Evolutionary conservation across 2,797 vertebrate species (phyloP), one percentile per base, ranked within the genome.

Genomic region (Siniperca undulata): DNA sequence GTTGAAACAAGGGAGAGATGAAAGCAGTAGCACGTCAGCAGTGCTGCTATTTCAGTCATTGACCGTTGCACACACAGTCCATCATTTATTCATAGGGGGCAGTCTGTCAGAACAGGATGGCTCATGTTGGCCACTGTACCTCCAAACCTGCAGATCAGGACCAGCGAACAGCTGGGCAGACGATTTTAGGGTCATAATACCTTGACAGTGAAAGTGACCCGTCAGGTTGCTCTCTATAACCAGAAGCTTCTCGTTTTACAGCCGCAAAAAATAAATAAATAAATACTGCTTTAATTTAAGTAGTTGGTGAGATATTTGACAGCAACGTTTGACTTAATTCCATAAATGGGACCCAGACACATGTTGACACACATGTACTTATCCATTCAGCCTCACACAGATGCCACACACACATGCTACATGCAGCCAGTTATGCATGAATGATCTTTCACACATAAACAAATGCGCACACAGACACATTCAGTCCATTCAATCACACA

Each of bases 21-120:
- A 91, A 87, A 81, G 74, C 67, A 48, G 59, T 8, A 52, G 65
- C 40, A 44, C 6, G 46, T 85, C 78, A 77, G 56, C 77, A 70
- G 73, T 50, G 60, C 70, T 83, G 69, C 88, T 78, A 87, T 88
- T 88, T 78, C 70, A 86, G 60, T 79, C 80, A 83, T 50, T 83
- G 84, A 81, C 88, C 24, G 68, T 74, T 85, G 80, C 71, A 62
- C 89, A 92, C 82, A 80, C 70, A 85, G 65, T 69, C 78, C 67
- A 94, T 95, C 68, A 92, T 93, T 95, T 94, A 93, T 94, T 94
- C 85, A 94, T 90, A 80, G 82, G 74, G 81, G 82, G 80, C 82
- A 92, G 91, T 91, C 86, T 86, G 79, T 92, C 85, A 88, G 83
- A 89, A 82, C 83, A 88, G 82, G 65, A 78, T 61, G 76, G 77